These are phyloP conservation scores for Physella acuta DNA, from an alignment of 1,140 invertebrate genomes.

Conservation along the genomic window DNA sequence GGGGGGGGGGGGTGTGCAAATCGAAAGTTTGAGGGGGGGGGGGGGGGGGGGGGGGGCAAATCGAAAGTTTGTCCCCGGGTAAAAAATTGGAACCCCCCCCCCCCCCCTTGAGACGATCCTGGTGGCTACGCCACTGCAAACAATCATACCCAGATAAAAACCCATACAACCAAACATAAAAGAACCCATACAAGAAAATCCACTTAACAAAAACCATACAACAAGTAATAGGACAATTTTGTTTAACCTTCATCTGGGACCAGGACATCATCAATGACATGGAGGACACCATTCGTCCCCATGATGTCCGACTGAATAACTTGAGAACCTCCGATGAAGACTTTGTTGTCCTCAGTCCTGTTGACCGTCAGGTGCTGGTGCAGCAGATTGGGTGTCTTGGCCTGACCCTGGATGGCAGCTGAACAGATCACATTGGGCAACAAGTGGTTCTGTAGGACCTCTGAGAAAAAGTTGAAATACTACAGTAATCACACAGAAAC, in stretches of 20 bases:
- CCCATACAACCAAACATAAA: too few relatives aligned
- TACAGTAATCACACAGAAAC: not conserved
- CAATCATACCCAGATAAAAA: too few relatives aligned
- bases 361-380: constrained; percentile 64
- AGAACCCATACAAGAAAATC: too few relatives aligned
- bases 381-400: constrained; percentile 64
- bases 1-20: too few relatives aligned
- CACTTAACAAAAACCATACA: too few relatives aligned
- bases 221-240: too few relatives aligned
- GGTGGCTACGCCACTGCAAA: too few relatives aligned
- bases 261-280: constrained; percentile 64
- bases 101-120: too few relatives aligned
- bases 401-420: constrained; percentile 62
- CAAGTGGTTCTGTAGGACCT: constrained; percentile 69
- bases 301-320: constrained; percentile 62
- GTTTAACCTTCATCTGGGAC: constrained; percentile 64
- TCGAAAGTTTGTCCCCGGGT: too few relatives aligned
- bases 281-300: constrained; percentile 66
- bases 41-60: too few relatives aligned
- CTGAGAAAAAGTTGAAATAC: constrained; percentile 53
- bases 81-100: too few relatives aligned
- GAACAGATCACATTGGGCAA: constrained; percentile 71
- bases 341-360: constrained; percentile 60
- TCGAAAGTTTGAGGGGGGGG: too few relatives aligned
- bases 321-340: constrained; percentile 61